Conservation (phyloP, 2,888 invertebrate species). For the Trichacis sp. region DNA sequence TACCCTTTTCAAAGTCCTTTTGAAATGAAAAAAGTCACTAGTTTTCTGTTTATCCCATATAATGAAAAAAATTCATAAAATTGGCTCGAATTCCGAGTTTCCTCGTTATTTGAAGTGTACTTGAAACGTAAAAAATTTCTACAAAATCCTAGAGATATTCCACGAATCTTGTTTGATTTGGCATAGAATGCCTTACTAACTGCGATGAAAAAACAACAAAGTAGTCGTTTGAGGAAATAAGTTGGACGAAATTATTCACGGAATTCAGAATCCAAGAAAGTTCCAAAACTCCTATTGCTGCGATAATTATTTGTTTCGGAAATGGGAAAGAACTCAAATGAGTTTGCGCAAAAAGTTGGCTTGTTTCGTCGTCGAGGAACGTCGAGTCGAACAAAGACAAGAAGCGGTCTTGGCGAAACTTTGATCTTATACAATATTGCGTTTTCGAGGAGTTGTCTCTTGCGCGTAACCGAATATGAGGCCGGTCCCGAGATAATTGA, state of each 20-base stretch:
- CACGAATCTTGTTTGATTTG: too few relatives aligned
- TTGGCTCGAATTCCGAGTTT: too few relatives aligned
- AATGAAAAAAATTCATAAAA: too few relatives aligned
- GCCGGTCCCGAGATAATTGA: conserved; percentile 40
- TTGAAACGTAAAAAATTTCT: too few relatives aligned
- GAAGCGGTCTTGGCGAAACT: conserved; percentile 51
- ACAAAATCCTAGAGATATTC: too few relatives aligned
- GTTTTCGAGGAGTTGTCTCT: conserved; percentile 49
- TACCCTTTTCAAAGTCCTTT: too few relatives aligned
- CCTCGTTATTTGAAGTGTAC: too few relatives aligned
- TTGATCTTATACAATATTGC: conserved; percentile 65
- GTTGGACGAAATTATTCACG: background rate
- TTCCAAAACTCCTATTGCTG: conserved; percentile 50
- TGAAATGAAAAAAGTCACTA: too few relatives aligned
- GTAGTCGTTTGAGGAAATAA: conserved; percentile 15
- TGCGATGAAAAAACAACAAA: conserved; percentile 25
- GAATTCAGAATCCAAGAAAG: conserved; percentile 9
- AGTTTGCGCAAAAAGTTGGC: conserved; percentile 56
- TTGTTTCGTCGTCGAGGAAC: conserved; percentile 42
- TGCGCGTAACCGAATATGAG: conserved; percentile 55
- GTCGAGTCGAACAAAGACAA: conserved; percentile 28
- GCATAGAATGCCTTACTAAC: too few relatives aligned
- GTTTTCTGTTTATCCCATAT: too few relatives aligned
- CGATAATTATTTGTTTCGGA: conserved; percentile 65
- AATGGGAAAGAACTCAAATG: conserved; percentile 64